Base-by-base conservation (phyloP, 2,113 vertebrate genomes). In the Thunnus thynnus region DNA sequence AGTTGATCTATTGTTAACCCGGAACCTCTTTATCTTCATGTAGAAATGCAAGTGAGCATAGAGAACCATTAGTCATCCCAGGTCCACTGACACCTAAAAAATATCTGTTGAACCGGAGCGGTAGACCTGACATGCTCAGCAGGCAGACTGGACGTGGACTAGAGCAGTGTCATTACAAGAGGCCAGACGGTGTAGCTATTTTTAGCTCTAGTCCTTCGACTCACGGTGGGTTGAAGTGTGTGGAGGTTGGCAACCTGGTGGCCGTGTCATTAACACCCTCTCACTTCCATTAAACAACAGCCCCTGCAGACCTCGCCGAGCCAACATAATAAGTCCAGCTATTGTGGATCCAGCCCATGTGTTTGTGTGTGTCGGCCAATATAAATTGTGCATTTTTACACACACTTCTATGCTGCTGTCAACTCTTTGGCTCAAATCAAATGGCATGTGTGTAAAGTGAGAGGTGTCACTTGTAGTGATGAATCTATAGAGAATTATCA, bases 151-250 rank as follows among this genome's bases (percentile, higher is more conserved):
- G 20, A 41, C 27, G 47, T 41, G 13, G 79, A 84, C 48, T 0
- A 50, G 12, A 85, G 60, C 68, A 47, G 61, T 36, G 79, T 67
- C 86, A 77, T 84, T 91, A 88, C 86, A 75, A 74, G 66, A 70
- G 72, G 75, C 87, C 89, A 85, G 87, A 77, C 84, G 3, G 54
- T 27, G 61, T n/a, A 8, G 78, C 87, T 93, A 91, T 92, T 89
- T 89, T 86, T 91, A 90, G 82, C 76, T 13, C 27, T 9, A 4
- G 69, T 36, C 77, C 67, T 69, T 17, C 36, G 46, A 62, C 77
- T 79, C 73, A 4, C 25, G 10, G 77, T 72, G 77, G 78, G 65
- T 68, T 60, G 54, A 76, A 81, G 78, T 36, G 82, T 5, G 44
- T 44, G 47, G 77, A 76, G 80, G 84, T 79, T 72, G 69, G 55